These are phyloP conservation scores for Rhinella marina DNA, from an alignment of 2,797 vertebrate genomes.

Conservation along the genomic window DNA sequence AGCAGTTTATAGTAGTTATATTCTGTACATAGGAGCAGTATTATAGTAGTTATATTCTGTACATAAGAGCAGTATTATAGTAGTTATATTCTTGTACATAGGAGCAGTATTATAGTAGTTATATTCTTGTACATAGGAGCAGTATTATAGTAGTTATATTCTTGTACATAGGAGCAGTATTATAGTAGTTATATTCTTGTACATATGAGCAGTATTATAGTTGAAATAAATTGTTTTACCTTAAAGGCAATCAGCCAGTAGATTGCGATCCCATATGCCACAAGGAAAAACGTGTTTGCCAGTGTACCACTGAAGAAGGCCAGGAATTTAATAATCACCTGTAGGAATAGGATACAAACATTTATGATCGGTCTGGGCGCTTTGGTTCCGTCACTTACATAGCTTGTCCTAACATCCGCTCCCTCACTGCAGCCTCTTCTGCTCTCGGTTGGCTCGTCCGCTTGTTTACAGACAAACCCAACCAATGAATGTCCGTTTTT, in stretches of 20 bases:
- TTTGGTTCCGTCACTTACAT: too few species aligned
- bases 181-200: not conserved
- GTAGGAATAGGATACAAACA: not conserved
- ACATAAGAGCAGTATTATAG: not conserved
- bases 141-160: not conserved
- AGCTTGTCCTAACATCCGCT: too few species aligned
- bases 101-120: not conserved
- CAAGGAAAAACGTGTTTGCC: constrained; percentile 61
- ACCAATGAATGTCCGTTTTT: too few species aligned
- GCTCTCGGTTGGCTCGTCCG: too few species aligned
- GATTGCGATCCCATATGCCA: constrained; percentile 59
- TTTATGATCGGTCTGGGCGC: not conserved
- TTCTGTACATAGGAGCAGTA: too few species aligned
- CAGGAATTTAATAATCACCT: constrained; percentile 63
- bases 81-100: constrained; percentile 11
- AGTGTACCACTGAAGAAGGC: constrained; percentile 62
- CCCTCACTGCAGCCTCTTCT: too few species aligned
- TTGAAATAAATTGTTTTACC: constrained; percentile 40
- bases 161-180: not conserved
- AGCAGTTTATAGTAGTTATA: too few species aligned
- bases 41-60: too few species aligned
- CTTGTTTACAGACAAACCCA: too few species aligned
- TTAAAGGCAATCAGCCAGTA: constrained; percentile 64
- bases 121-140: not conserved
- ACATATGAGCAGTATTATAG: not conserved